Evolutionary conservation across 2,797 vertebrate species (phyloP).

Genomic region (Molossus molossus): DNA sequence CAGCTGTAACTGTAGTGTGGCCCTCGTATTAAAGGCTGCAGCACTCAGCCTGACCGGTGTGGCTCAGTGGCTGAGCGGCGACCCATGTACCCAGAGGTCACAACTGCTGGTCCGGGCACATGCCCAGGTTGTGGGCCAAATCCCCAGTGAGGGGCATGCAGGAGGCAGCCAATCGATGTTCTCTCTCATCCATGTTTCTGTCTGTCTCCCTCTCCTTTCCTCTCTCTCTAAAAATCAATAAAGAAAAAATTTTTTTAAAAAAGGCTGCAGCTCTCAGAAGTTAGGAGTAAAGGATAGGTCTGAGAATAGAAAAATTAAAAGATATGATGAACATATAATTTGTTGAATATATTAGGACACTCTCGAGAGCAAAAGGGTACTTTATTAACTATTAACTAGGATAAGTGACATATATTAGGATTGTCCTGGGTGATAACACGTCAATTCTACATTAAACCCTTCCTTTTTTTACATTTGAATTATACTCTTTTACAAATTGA

Average conservation of each 20-base stretch:
- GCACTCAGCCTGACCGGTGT: background rate
- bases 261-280: background rate
- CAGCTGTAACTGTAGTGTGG: background rate
- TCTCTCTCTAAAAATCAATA: no score
- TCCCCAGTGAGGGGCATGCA: no score
- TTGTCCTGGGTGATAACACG: background rate
- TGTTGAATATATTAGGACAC: background rate
- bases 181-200: no score
- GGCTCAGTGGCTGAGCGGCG: no score
- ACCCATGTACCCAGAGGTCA: no score
- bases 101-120: no score
- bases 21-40: background rate
- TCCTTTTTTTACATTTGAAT: background rate
- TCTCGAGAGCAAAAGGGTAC: slow-evolving; percentile 24
- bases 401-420: background rate
- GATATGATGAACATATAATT: background rate
- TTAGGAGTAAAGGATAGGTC: background rate
- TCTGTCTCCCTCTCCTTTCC: no score
- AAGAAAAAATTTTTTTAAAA: no score
- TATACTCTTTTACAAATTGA: background rate
- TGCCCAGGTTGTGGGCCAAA: no score
- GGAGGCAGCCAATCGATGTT: no score
- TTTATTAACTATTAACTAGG: background rate
- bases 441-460: background rate
- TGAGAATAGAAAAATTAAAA: slow-evolving; percentile 32